Evolutionary conservation across 2,797 vertebrate species (phyloP), one percentile per base, ranked within the genome.

Genomic region (Meda fulgida): DNA sequence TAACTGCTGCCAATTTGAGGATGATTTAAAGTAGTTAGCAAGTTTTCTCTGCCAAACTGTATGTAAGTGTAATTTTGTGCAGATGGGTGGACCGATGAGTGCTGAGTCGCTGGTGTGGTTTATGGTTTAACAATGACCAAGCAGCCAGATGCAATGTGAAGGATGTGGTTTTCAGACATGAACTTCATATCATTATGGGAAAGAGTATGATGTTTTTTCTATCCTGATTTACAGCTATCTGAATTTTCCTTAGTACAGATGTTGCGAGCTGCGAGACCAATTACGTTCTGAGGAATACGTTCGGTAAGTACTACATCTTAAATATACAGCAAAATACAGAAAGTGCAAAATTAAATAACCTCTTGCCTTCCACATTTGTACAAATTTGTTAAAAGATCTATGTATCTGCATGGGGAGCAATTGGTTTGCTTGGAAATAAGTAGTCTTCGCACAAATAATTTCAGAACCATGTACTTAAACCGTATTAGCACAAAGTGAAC

Each of bases 161-260:
- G 87, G 88, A 88, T 87, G 88, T 88, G 88, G 87, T 80, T 87
- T 88, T 86, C 73, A 86, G 87, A 87, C 86, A 85, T 87, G 84
- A 79, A 85, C 80, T 86, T 80, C 81, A 80, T 80, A 84, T 89
- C 84, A 85, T 89, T 89, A 84, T 85, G 80, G 66, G 86, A 83
- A 83, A 83, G 84, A 87, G 55, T 78, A 58, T 67, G 78, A 84
- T 77, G 84, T 83, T 85, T 75, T 40, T 84, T 80, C 84, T 81
- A 46, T 69, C 36, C 60, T 70, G 86, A 87, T 89, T 83, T 80
- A 87, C 80, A 70, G 31, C 80, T 69, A 83, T 83, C 78, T 40
- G 76, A 85, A 85, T 73, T 53, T 81, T 83, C 58, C 58, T 69
- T 78, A 55, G 26, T 40, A 71, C 70, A 85, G 72, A 85, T 81